Evolutionary conservation across 2,888 invertebrate genomes (phyloP).

Genomic region (Octonoba sinensis): DNA sequence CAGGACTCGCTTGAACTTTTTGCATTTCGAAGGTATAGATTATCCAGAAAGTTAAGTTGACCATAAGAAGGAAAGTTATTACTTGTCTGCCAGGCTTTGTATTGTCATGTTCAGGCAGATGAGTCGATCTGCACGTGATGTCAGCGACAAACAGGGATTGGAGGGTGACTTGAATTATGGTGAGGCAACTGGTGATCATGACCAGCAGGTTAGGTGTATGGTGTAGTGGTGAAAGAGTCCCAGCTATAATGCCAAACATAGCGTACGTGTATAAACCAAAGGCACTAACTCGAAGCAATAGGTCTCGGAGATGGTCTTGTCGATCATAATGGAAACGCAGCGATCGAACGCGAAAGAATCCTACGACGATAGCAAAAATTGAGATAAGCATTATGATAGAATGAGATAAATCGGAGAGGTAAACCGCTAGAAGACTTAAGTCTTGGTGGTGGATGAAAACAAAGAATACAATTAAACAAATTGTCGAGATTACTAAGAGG

Average conservation of each 20-base stretch:
- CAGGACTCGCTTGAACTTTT: slow-evolving; percentile 91
- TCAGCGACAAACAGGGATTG: slow-evolving; percentile 94
- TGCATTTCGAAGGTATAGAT: slow-evolving; percentile 95
- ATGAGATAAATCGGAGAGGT: slow-evolving; percentile 92
- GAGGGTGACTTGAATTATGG: slow-evolving; percentile 86
- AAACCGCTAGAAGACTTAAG: slow-evolving; percentile 86
- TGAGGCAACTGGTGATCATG: slow-evolving; percentile 88
- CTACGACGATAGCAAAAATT: slow-evolving; percentile 89
- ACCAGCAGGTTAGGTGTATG: slow-evolving; percentile 83
- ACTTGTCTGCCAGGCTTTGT: slow-evolving; percentile 95
- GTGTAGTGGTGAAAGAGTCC: slow-evolving; percentile 82
- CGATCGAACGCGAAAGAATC: slow-evolving; percentile 77
- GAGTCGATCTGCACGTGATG: slow-evolving; percentile 78
- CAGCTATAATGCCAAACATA: slow-evolving; percentile 94
- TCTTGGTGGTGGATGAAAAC: slow-evolving; percentile 85
- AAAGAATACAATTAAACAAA: slow-evolving; percentile 95
- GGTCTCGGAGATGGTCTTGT: slow-evolving; percentile 76
- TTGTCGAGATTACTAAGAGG: slow-evolving; percentile 84
- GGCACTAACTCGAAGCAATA: slow-evolving; percentile 90
- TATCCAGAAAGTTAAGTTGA: slow-evolving; percentile 96
- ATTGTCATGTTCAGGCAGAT: slow-evolving; percentile 75
- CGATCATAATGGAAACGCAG: slow-evolving; percentile 86
- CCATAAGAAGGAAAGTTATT: slow-evolving; percentile 93
- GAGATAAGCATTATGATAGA: slow-evolving; percentile 89
- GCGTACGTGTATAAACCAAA: slow-evolving; percentile 94